Percentiles rank a stretch among this genome's conserved stretches.
phyloP scores from a whole-genome alignment of 2,113 vertebrate genomes.

The Hemiscyllium ocellatum region DNA sequence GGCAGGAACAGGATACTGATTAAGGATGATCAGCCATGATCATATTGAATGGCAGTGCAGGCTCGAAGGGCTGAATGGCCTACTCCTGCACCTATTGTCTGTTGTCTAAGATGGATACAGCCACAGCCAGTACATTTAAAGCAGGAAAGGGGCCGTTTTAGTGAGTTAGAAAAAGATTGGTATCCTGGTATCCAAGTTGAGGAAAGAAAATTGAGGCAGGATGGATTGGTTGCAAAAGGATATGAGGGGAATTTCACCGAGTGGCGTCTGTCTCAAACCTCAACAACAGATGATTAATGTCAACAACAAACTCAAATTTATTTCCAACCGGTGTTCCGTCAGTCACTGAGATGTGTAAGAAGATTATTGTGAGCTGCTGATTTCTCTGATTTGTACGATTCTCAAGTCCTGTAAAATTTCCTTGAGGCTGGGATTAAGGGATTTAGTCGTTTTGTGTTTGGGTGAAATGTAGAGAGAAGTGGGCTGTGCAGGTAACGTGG shows the following conservation, averaged over 20 bases:
- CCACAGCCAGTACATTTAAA: too few species aligned
- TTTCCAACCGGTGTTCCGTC: neutral
- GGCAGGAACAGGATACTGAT: too few species aligned
- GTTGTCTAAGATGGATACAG: too few species aligned
- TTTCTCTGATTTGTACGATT: conserved; percentile 52
- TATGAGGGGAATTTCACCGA: neutral
- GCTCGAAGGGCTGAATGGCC: too few species aligned
- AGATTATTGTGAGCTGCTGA: conserved; percentile 53
- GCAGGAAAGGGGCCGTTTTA: neutral
- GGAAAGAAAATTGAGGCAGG: neutral
- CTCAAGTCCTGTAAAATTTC: conserved; percentile 49
- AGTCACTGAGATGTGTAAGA: conserved; percentile 49
- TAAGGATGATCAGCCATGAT: too few species aligned
- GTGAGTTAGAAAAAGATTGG: neutral
- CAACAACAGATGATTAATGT: neutral
- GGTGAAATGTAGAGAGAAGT: conserved; percentile 56
- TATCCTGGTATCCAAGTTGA: neutral
- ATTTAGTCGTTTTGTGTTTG: conserved; percentile 59
- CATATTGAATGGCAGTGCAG: too few species aligned
- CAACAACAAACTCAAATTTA: neutral
- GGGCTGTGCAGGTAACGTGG: conserved; percentile 38
- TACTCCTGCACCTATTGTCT: too few species aligned
- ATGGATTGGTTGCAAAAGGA: neutral
- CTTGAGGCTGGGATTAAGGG: conserved; percentile 55
- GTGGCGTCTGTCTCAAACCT: neutral